Evolutionary conservation across 2,888 invertebrate species (phyloP).

Genomic region (Abrostola tripartita): DNA sequence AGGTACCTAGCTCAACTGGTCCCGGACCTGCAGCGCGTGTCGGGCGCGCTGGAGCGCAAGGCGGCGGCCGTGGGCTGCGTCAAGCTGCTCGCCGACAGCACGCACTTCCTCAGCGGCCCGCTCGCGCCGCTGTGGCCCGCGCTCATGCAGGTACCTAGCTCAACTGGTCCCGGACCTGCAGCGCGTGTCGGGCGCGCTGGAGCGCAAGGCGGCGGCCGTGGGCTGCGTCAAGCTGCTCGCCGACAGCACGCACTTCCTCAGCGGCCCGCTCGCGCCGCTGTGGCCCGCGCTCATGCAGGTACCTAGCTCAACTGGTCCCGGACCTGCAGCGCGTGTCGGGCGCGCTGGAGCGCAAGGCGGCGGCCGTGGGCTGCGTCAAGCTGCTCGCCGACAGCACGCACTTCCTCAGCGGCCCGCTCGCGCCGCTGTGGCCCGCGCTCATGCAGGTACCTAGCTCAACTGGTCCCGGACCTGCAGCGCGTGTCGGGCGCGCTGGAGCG

Average conservation of each 20-base stretch:
- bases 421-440: conserved; percentile 88
- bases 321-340: conserved; percentile 96
- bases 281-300: conserved; percentile 90
- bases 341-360: conserved; percentile 95
- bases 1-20: too few relatives aligned
- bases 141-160: conserved; percentile 84
- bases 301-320: conserved; percentile 88
- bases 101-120: conserved; percentile 85
- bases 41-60: conserved; percentile 94
- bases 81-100: conserved; percentile 94
- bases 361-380: conserved; percentile 96
- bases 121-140: conserved; percentile 90
- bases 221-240: conserved; percentile 96
- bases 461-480: conserved; percentile 95
- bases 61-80: conserved; percentile 97
- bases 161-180: conserved; percentile 94
- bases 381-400: conserved; percentile 93
- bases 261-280: conserved; percentile 87
- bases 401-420: conserved; percentile 88
- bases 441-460: conserved; percentile 84
- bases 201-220: conserved; percentile 96
- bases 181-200: conserved; percentile 94
- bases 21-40: conserved; percentile 95
- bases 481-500: conserved; percentile 94
- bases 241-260: conserved; percentile 91